phyloP scores from a whole-genome alignment of 2,888 invertebrate genomes.

The Heterodera filipjevi region DNA sequence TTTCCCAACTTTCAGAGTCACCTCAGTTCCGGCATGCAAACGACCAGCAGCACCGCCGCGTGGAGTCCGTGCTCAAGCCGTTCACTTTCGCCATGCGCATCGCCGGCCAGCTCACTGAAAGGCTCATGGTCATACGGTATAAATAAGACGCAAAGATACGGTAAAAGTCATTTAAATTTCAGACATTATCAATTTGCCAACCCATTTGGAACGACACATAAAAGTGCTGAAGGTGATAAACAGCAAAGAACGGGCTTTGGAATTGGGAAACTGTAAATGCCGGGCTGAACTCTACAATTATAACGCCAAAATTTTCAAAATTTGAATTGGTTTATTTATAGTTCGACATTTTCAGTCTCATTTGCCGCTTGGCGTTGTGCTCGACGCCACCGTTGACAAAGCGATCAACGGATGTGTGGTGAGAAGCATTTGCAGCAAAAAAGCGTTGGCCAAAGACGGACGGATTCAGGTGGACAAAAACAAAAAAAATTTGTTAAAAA shows the following conservation, averaged over 20 bases:
- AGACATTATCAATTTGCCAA: slow-evolving; percentile 38
- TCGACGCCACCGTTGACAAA: slow-evolving; percentile 71
- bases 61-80: slow-evolving; percentile 55
- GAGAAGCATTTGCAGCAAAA: slow-evolving; percentile 68
- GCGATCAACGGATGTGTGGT: slow-evolving; percentile 72
- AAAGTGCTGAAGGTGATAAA: slow-evolving; percentile 36
- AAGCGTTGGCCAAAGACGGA: slow-evolving; percentile 72
- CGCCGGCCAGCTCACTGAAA: slow-evolving; percentile 50
- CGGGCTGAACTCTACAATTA: no score
- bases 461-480: slow-evolving; percentile 67
- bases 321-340: no score
- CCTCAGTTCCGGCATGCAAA: slow-evolving; percentile 51
- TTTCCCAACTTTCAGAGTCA: slow-evolving; percentile 52
- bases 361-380: slow-evolving; percentile 71
- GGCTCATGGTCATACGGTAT: slow-evolving; percentile 63
- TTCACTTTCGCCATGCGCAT: slow-evolving; percentile 60
- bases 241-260: slow-evolving; percentile 9
- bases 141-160: not conserved
- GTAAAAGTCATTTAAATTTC: slow-evolving; percentile 17
- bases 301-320: no score
- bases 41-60: slow-evolving; percentile 10
- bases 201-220: slow-evolving; percentile 34
- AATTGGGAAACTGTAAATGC: no score
- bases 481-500: slow-evolving; percentile 14
- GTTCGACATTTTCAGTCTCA: slow-evolving; percentile 69